Percentiles rank a stretch among this genome's conserved stretches.
phyloP scores from a whole-genome alignment of 2,797 vertebrate species.

The Chloroceryle inda region DNA sequence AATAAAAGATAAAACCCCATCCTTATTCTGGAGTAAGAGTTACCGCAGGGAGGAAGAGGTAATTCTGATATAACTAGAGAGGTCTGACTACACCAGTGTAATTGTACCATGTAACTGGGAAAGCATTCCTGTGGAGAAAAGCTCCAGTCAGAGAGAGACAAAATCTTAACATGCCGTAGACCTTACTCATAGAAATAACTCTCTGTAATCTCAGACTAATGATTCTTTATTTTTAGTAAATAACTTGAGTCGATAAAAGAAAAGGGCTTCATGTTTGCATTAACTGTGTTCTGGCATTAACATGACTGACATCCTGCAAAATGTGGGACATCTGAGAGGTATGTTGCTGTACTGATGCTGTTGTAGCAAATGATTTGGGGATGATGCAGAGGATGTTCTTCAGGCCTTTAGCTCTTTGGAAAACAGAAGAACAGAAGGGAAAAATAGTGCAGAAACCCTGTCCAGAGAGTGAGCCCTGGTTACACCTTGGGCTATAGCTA shows the following conservation, averaged over 20 bases:
- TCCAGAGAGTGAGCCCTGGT: fast-evolving
- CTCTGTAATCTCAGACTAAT: not conserved
- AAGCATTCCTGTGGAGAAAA: not conserved
- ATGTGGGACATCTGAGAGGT: not conserved
- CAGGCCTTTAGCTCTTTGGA: not conserved
- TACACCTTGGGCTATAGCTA: not conserved
- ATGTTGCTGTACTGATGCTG: not conserved
- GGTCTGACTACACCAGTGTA: not conserved
- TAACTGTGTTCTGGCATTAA: not conserved
- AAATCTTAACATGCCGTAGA: not conserved
- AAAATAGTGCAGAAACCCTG: not conserved
- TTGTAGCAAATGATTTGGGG: not conserved
- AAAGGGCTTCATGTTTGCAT: not conserved
- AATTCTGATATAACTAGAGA: not conserved
- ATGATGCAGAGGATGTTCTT: not conserved
- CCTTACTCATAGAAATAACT: not conserved
- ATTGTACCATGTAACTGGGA: not conserved
- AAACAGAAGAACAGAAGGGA: not conserved
- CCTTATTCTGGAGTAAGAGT: not conserved
- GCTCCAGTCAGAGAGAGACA: not conserved
- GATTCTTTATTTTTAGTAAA: not conserved
- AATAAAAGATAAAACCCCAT: not conserved
- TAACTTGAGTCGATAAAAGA: not conserved
- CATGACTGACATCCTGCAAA: not conserved
- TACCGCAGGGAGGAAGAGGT: not conserved